Evolutionary conservation across 2,113 vertebrate genomes (phyloP).

Genomic region (Tapirus terrestris): DNA sequence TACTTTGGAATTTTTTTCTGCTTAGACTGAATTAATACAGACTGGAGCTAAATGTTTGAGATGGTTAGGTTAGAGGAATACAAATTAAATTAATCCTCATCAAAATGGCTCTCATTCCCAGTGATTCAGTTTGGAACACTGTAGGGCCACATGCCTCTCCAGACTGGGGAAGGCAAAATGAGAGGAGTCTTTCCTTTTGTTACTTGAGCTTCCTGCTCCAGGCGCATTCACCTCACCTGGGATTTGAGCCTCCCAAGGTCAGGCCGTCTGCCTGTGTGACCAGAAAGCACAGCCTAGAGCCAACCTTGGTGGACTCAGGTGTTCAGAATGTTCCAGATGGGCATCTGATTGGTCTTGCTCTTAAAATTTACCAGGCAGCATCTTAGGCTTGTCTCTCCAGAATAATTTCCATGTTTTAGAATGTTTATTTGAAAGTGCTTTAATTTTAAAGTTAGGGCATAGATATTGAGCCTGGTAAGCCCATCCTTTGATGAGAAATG

Average conservation of each 20-base stretch:
- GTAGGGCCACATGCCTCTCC: neutral
- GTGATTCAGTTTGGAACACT: neutral
- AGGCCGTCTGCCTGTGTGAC: neutral
- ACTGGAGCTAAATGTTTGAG: slow-evolving; percentile 16
- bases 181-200: neutral
- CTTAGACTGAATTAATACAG: slow-evolving; percentile 29
- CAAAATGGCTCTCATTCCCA: neutral
- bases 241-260: neutral
- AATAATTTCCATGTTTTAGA: neutral
- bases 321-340: neutral
- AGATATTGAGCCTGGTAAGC: neutral
- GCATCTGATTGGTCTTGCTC: neutral
- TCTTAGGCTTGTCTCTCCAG: neutral
- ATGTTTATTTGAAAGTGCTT: neutral
- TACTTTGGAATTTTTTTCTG: slow-evolving; percentile 38
- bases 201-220: neutral
- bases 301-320: neutral
- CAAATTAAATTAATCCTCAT: slow-evolving; percentile 13
- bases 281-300: neutral
- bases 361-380: neutral
- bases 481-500: neutral
- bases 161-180: neutral
- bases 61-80: slow-evolving; percentile 36
- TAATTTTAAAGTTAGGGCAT: neutral
- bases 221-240: neutral